Conservation (phyloP, 2,888 invertebrate genomes). For the Drosophila gaucha region DNA sequence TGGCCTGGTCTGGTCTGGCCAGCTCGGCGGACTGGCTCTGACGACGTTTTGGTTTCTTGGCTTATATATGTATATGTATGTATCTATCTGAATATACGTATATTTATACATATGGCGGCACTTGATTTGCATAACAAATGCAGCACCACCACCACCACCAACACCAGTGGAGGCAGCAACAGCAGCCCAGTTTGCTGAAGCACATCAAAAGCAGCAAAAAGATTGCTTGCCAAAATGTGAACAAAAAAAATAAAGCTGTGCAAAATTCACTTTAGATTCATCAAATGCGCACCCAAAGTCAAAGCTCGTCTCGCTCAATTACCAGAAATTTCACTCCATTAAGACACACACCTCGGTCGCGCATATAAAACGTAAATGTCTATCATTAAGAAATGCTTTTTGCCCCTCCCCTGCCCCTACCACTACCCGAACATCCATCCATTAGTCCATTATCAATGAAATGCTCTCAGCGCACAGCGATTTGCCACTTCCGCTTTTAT, state of each 20-base stretch:
- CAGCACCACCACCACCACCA: conserved; percentile 43
- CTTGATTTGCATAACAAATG: conserved; percentile 79
- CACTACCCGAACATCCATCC: not conserved
- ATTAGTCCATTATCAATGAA: conserved; percentile 41
- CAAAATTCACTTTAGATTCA: conserved; percentile 62
- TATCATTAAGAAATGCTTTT: conserved; percentile 68
- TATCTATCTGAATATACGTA: conserved; percentile 26
- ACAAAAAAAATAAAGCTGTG: conserved; percentile 17
- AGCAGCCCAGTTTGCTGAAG: conserved; percentile 36
- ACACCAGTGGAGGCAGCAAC: conserved; percentile 40
- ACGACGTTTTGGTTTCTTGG: conserved; percentile 62
- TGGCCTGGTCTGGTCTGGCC: conserved; percentile 51
- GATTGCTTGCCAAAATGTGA: conserved; percentile 32
- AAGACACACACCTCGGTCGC: conserved; percentile 72
- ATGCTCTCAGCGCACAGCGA: conserved; percentile 38
- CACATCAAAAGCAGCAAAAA: conserved; percentile 40
- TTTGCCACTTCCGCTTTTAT: conserved; percentile 74
- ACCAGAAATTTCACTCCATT: conserved; percentile 76
- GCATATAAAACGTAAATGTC: conserved; percentile 76
- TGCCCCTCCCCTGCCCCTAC: not conserved
- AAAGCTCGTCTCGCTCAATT: conserved; percentile 75
- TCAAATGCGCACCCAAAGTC: conserved; percentile 69
- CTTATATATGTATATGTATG: conserved; percentile 30
- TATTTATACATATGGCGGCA: conserved; percentile 60
- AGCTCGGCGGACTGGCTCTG: conserved; percentile 48